These are phyloP conservation scores for Tineola bisselliella DNA, from an alignment of 2,888 invertebrate genomes.

Conservation along the genomic window DNA sequence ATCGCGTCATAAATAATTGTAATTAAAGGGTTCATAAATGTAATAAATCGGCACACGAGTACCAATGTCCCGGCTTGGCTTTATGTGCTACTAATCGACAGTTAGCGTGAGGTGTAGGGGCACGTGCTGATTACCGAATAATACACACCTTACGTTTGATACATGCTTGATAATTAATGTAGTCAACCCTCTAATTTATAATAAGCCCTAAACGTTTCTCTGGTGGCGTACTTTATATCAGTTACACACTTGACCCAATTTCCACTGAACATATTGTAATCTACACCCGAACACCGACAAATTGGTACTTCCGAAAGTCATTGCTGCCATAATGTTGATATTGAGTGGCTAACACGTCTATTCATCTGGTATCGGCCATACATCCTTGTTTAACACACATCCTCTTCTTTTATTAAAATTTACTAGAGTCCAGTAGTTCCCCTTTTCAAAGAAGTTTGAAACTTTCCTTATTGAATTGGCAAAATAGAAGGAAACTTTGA, in stretches of 20 bases:
- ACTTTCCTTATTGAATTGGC: not conserved
- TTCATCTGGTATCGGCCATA: not conserved
- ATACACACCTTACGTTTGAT: conserved; percentile 14
- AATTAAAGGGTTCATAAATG: conserved; percentile 11
- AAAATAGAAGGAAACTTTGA: too few relatives aligned
- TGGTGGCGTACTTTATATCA: not conserved
- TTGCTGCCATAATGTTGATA: not conserved
- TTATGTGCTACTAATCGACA: conserved; percentile 13
- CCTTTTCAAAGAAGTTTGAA: not conserved
- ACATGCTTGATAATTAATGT: conserved; percentile 11
- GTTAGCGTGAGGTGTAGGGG: conserved; percentile 14
- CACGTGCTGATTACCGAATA: conserved; percentile 12
- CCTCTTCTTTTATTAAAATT: not conserved
- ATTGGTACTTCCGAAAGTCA: not conserved
- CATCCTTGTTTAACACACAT: not conserved
- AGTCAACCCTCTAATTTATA: conserved; percentile 3
- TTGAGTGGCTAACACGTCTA: not conserved
- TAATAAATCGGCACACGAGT: conserved; percentile 10
- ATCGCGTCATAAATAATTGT: conserved; percentile 7
- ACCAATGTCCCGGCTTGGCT: not conserved
- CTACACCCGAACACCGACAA: not conserved
- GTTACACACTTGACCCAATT: not conserved
- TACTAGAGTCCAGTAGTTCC: not conserved
- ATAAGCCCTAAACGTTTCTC: not conserved
- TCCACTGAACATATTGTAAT: not conserved